Conservation (phyloP, 1,140 invertebrate species). For the Diabrotica undecimpunctata region DNA sequence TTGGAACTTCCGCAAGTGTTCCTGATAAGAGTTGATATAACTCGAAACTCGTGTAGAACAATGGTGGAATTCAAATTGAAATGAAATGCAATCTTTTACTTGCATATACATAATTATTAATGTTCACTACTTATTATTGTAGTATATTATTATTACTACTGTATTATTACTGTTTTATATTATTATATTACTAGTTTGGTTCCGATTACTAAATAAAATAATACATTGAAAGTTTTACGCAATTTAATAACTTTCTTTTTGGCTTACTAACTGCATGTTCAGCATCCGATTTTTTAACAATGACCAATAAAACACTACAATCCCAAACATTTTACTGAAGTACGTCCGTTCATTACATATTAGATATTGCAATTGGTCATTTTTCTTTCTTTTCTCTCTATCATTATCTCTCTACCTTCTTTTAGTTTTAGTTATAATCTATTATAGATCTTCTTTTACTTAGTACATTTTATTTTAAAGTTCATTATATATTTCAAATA, state of each 20-base stretch:
- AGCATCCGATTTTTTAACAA: constrained; percentile 4
- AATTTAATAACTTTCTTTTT: constrained; percentile 4
- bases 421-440: constrained; percentile 10
- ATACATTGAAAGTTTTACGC: too few species aligned
- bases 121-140: too few species aligned
- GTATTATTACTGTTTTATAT: too few species aligned
- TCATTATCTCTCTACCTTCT: constrained; percentile 1
- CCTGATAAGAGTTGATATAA: too few species aligned
- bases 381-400: constrained; percentile 17
- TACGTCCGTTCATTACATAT: constrained; percentile 21
- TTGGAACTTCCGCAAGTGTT: too few species aligned
- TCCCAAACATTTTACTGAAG: constrained; percentile 40
- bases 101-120: too few species aligned
- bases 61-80: too few species aligned
- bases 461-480: not conserved
- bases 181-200: too few species aligned
- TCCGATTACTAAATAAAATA: too few species aligned
- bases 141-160: too few species aligned
- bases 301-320: constrained; percentile 21
- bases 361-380: constrained; percentile 19
- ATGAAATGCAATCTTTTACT: too few species aligned
- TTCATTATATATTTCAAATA: not conserved
- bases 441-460: constrained; percentile 15
- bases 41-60: too few species aligned
- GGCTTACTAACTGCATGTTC: not conserved